A percentile compares a stretch with the other conserved stretches of the same genome.
Conservation (phyloP, 2,113 vertebrate species). For the Phainopepla nitens region DNA sequence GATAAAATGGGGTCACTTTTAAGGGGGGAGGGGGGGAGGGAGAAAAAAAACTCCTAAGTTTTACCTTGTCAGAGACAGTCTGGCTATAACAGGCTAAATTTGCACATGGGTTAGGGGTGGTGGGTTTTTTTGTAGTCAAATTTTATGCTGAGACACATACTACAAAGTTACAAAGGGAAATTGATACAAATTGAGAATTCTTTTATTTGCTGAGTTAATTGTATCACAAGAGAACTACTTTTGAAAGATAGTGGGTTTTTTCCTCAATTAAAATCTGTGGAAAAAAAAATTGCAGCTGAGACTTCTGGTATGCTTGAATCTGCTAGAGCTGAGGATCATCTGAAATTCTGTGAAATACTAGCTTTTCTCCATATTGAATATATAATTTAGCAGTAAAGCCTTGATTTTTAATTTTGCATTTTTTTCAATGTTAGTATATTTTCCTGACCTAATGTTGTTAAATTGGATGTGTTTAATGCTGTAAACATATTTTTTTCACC, state of each 20-base stretch:
- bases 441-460: background rate
- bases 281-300: background rate
- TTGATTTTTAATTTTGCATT: background rate
- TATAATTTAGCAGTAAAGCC: background rate
- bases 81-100: background rate
- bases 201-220: background rate
- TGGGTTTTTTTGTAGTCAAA: background rate
- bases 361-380: background rate
- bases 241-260: background rate
- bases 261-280: background rate
- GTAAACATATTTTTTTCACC: background rate
- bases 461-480: background rate
- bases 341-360: background rate
- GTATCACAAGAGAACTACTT: background rate
- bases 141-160: background rate
- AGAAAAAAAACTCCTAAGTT: background rate
- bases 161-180: background rate
- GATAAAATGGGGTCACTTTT: background rate
- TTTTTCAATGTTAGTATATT: background rate
- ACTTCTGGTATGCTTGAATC: background rate
- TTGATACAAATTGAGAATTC: background rate
- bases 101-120: accelerated
- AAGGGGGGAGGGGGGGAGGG: accelerated
- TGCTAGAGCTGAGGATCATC: background rate
- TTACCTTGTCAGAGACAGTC: background rate